Evolutionary conservation across 2,113 vertebrate species (phyloP), one percentile per base, ranked within the genome.

Genomic region (Cinclus mexicanus): DNA sequence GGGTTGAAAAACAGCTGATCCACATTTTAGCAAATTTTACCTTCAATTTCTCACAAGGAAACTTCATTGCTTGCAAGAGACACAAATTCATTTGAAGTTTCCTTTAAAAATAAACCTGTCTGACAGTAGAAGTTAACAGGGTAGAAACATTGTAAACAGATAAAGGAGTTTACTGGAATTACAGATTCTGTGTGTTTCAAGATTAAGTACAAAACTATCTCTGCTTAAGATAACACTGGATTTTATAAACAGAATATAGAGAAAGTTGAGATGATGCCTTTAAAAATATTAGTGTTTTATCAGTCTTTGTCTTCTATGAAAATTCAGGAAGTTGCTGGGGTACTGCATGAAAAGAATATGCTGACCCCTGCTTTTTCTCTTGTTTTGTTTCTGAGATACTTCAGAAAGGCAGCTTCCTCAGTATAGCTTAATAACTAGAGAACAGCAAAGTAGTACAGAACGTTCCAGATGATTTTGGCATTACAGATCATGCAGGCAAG

Each of bases 1-100:
- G 55, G 82, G 31, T 90, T 91, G 46, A 90, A 93, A 94, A 95
- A 64, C 50, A 93, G 75, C 59, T 77, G 78, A 86, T 76, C 35
- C 47, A 26, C 33, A 35, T 59, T 83, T 80, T 83, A 83, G 29
- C 7, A 25, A 65, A 60, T 25, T 76, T 41, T 72, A 23, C 60
- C 41, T 64, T 55, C 55, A 56, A 16, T 77, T 86, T 83, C 64
- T 81, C 75, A 67, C 14, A 74, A 82, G 52, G 10, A 82, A 85
- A 65, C 55, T 65, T 85, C 42, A 69, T 53, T 85, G 37, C 41
- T 85, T 87, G 16, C 6, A 89, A 78, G 35, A 83, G 31, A 37
- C 17, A 74, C 7, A 83, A 83, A 77, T 37, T 80, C 26, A 77
- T 90, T 83, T 90, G 52, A 88, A 56, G 29, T 83, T 85, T 81